Evolutionary conservation across 2,113 vertebrate species (phyloP).

Genomic region (Syngnathus typhle): DNA sequence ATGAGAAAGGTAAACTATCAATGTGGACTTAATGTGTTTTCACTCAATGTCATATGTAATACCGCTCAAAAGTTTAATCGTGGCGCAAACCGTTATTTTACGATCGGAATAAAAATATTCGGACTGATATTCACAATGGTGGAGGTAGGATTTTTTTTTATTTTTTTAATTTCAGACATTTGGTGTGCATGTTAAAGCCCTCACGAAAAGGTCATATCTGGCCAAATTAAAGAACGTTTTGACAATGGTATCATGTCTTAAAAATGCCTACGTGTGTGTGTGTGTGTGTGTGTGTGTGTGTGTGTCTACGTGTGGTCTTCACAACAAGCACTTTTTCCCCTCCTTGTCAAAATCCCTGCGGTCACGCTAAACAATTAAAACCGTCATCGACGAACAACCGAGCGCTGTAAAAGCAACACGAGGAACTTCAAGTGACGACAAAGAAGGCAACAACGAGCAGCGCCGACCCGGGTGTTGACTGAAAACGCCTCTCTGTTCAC

Average conservation of each 20-base stretch:
- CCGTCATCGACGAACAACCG: background rate
- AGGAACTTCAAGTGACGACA: background rate
- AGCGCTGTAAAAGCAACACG: background rate
- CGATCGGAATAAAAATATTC: background rate
- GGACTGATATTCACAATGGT: background rate
- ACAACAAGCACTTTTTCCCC: background rate
- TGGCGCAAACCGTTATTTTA: background rate
- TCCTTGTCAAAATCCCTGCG: background rate
- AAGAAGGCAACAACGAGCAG: constrained; percentile 33
- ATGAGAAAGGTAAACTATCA: background rate
- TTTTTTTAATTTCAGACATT: too few relatives aligned
- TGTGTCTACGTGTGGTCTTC: background rate
- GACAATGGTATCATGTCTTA: background rate
- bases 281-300: background rate
- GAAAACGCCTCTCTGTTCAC: constrained; percentile 27
- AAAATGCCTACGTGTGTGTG: background rate
- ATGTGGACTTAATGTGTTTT: background rate
- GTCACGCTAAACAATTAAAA: constrained; percentile 1
- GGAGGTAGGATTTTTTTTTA: too few relatives aligned
- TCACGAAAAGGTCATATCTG: background rate
- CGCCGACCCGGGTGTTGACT: constrained; percentile 22
- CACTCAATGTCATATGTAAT: background rate
- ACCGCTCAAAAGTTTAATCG: background rate
- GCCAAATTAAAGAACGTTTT: background rate
- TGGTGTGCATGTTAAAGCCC: too few relatives aligned